A percentile compares a stretch with the other conserved stretches of the same genome.
phyloP scores from a whole-genome alignment of 2,797 vertebrate genomes.

The Manis crassicaudata region DNA sequence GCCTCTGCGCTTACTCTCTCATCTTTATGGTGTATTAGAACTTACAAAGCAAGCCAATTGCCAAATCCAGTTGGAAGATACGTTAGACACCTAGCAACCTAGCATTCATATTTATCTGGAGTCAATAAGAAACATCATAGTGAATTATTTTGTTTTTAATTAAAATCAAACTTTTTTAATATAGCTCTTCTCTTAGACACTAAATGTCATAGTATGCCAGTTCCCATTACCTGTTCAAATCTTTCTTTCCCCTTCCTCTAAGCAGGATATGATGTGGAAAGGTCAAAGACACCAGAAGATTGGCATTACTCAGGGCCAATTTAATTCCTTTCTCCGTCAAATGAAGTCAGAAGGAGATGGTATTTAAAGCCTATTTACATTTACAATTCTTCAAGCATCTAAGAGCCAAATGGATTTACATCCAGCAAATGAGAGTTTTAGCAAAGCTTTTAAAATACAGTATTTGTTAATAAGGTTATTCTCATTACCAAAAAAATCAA shows the following conservation, averaged over 20 bases:
- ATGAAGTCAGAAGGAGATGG: constrained; percentile 70
- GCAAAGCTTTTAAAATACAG: neutral
- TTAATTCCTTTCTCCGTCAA: constrained; percentile 79
- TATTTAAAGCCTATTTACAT: constrained; percentile 70
- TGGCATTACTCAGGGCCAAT: constrained; percentile 74
- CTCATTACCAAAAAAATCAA: constrained; percentile 33
- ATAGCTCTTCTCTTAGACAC: constrained; percentile 56
- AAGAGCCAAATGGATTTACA: constrained; percentile 27
- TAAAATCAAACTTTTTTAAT: constrained; percentile 63
- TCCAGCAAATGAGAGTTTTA: constrained; percentile 21
- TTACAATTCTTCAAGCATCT: constrained; percentile 36
- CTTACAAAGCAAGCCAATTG: neutral
- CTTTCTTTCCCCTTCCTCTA: constrained; percentile 58
- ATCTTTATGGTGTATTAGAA: neutral
- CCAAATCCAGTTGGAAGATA: constrained; percentile 5
- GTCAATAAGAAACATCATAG: neutral
- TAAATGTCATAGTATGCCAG: constrained; percentile 70
- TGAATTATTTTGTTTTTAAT: constrained; percentile 69
- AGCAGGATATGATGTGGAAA: constrained; percentile 76
- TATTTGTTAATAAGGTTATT: neutral
- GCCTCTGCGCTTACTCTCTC: neutral
- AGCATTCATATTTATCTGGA: constrained; percentile 49
- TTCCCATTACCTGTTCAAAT: constrained; percentile 61
- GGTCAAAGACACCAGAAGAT: constrained; percentile 76
- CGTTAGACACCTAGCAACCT: constrained; percentile 25